Base-by-base conservation (phyloP, 53 echinoderm and acorn worm genomes). In the Henricia sp. region DNA sequence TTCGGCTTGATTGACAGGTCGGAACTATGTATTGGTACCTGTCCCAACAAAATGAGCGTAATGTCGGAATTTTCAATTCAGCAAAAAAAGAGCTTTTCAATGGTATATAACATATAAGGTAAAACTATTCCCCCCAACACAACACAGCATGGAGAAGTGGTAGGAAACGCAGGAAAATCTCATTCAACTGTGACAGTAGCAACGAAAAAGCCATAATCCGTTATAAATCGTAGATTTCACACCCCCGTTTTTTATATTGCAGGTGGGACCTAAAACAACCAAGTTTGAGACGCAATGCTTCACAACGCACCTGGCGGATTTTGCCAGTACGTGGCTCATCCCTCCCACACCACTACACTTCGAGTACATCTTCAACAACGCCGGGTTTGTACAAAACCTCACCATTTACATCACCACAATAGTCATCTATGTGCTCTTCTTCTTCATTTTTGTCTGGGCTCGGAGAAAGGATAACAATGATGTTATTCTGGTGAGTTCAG, bases 321-420 rank as follows among this genome's bases (percentile, higher is more conserved):
- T 97, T 57, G 90, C 97, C 34, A 94, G 94, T 67, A 90, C 97
- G 0, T 97, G 97, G 97, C 76, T 97, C 30, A 92, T 97, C 0
- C 94, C 97, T 0, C 97, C 97, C 13, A 88, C 93, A 2, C 94
- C 94, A 12, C 88, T 97, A 5, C 90, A 97, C 52, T 97, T 97
- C 59, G 83, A 90, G 48, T 97, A 94, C 86, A 94, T 96, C 74
- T 93, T 96, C 55, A 40, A 20, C 66, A 93, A 93, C 46, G 84
- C 89, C 4, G 87, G 72, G 1, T 93, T 96, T 59, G 1, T 74
- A 0, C 38, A 93, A 5, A 96, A 93, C 68, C 57, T 92, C 40
- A 94, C 92, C 33, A 96, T 96, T 6, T 93, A 93, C 48, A 76
- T 78, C 77, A 87, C 87, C 28, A 85, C 88, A 43, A 96, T 96